These are phyloP conservation scores for Listronotus oregonensis DNA, from an alignment of 1,140 invertebrate genomes.

Conservation along the genomic window DNA sequence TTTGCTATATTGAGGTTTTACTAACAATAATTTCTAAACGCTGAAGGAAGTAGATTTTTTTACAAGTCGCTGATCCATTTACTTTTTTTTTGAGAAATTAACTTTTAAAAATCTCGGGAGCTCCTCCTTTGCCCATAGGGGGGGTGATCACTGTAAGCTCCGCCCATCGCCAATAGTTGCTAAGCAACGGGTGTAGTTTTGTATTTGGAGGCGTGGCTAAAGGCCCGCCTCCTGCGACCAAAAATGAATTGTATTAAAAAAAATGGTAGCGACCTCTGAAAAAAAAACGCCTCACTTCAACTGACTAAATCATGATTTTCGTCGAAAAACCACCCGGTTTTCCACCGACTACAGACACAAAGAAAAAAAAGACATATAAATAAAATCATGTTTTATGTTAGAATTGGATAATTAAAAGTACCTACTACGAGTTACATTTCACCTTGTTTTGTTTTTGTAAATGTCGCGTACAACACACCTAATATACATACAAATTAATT, in stretches of 20 bases:
- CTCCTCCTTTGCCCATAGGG: too few relatives aligned
- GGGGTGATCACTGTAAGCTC: too few relatives aligned
- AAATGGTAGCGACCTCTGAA: background rate
- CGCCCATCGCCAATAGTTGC: too few relatives aligned
- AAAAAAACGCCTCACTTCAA: constrained; percentile 3
- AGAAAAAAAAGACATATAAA: constrained; percentile 30
- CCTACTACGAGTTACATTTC: constrained; percentile 29
- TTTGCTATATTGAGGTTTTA: constrained; percentile 13
- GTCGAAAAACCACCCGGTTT: constrained; percentile 1
- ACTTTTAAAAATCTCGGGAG: too few relatives aligned
- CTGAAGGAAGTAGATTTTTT: constrained; percentile 30
- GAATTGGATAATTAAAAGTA: constrained; percentile 32
- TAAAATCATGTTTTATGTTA: constrained; percentile 33
- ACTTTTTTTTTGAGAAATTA: too few relatives aligned
- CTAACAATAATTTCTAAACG: constrained; percentile 23
- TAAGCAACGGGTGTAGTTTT: too few relatives aligned
- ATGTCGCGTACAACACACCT: constrained; percentile 31
- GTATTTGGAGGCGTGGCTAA: too few relatives aligned
- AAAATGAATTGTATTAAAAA: background rate
- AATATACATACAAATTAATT: constrained; percentile 33
- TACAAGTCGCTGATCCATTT: background rate
- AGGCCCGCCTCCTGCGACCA: too few relatives aligned
- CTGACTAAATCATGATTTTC: constrained; percentile 12
- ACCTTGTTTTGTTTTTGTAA: constrained; percentile 27
- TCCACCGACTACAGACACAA: constrained; percentile 20